Base-by-base conservation (phyloP, 2,113 vertebrate species). In the Leucopternis melanops region DNA sequence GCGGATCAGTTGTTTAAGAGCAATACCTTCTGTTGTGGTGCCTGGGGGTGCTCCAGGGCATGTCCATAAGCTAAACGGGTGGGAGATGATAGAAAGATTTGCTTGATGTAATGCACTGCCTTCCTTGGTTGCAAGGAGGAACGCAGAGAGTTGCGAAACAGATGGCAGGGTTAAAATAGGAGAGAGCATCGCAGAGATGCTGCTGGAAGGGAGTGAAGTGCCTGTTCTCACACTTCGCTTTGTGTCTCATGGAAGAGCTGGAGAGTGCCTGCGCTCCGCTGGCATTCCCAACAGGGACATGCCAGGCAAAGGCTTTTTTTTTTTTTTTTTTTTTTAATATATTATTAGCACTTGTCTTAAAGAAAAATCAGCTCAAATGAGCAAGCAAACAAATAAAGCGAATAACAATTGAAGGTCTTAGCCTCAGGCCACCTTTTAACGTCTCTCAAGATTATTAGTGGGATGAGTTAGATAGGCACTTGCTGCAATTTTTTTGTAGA, bases 141-240 rank as follows among this genome's bases (percentile, higher is more conserved):
- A 63, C 1, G 26, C 27, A 6, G 40, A 18, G 82, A 91, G 77
- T n/a, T 75, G 91, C 4, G 44, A 71, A 93, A n/a, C 97, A 97
- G 96, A 96, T 97, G 97, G 97, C 78, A 73, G 94, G 91, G 96
- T 97, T 96, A 95, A 95, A 97, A 97, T 78, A 94, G 96, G 96
- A 92, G 86, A 55, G 84, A 55, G 84, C 86, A 18, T 57, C 13
- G 31, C 12, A 4, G 80, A 90, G 92, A 52, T 85, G 91, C 87
- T 87, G 89, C 94, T 96, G 91, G 86, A 34, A 92, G 94, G 93
- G 92, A 90, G 86, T 2, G 86, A 71, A 81, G 83, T 40, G 94
- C 94, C 88, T 96, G 92, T 94, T 94, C 95, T 96, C 91, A 82
- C 94, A 94, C 94, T 86, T 84, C 1, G 10, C 83, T 84, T 25